Evolutionary conservation across 2,888 invertebrate species (phyloP).

Genomic region (Rhaphigaster nebulosa): DNA sequence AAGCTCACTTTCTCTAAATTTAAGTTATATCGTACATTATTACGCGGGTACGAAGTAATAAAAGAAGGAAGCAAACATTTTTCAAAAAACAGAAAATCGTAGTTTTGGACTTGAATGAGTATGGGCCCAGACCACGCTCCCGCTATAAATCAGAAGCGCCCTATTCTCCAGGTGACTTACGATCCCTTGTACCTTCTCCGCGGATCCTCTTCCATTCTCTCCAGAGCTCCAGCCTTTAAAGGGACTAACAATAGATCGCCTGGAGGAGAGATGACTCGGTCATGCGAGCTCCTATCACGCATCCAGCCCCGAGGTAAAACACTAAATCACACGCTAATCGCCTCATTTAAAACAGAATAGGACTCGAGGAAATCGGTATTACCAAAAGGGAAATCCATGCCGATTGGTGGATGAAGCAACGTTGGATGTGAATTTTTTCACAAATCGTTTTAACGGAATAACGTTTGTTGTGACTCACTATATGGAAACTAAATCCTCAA

Average conservation of each 20-base stretch:
- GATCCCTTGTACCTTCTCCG: not conserved
- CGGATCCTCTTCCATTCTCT: not conserved
- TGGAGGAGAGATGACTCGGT: not conserved
- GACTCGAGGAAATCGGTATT: not conserved
- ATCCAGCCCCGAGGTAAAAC: not conserved
- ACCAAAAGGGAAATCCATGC: no score
- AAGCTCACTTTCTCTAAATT: no score
- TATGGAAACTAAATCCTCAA: no score
- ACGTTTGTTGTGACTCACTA: no score
- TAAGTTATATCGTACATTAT: no score
- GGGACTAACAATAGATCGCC: not conserved
- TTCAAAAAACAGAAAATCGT: not conserved
- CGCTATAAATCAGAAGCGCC: not conserved
- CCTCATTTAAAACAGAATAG: not conserved
- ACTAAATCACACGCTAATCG: not conserved
- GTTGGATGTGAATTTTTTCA: not conserved
- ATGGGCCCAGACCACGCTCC: not conserved
- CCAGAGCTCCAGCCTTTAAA: not conserved
- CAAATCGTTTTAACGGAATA: no score
- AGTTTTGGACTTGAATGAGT: not conserved
- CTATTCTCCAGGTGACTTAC: not conserved
- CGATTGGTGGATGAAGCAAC: no score
- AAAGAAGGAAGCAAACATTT: not conserved
- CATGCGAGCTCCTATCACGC: not conserved
- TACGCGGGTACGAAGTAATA: no score